Evolutionary conservation across 1,140 invertebrate species (phyloP), one percentile per base, ranked within the genome.

Genomic region (Akabosia matsudoensis): DNA sequence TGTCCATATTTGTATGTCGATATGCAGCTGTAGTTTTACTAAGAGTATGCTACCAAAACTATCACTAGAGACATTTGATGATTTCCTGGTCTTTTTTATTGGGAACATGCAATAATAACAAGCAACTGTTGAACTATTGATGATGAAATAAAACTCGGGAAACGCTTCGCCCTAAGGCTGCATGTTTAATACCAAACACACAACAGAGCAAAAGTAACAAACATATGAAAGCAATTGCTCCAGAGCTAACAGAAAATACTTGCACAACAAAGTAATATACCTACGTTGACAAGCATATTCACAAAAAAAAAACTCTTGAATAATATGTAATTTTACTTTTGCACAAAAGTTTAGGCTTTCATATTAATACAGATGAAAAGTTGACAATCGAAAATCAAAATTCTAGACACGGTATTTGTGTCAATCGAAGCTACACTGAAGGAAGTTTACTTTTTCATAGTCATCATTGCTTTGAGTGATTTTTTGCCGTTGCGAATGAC

Each of bases 71-170:
- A 56, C 22, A 56, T 56, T 13, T 56, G 10, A 24, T 10, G 10
- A 56, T 30, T 4, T 67, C 24, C 61, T 31, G 10, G 28, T 31
- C 28, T 28, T 16, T 13, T 22, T 56, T 13, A 3, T 13, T 10
- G 24, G 54, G 54, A 4, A 56, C 24, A 56, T 56, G 24, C 4
- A 56, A 56, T 24, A 24, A 56, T 56, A 56, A 67, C 61, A 45
- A 45, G 24, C 61, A 67, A 67, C 61, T 67, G 61, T 67, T 67
- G 61, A 67, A 67, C 61, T 67, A 24, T 56, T 56, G 37, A 45
- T n/a, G n/a, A 45, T 45, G 37, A 18, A 45, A 45, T 45, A 45
- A 45, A 45, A 45, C 7, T 18, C 18, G 7, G 7, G 37, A 7
- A 7, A 45, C 7, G 37, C n/a, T 45, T 7, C 37, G 18, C 7